A percentile compares a stretch with the other conserved stretches of the same genome.
Conservation (phyloP, 2,113 vertebrate genomes). For the Crotalus horridus region DNA sequence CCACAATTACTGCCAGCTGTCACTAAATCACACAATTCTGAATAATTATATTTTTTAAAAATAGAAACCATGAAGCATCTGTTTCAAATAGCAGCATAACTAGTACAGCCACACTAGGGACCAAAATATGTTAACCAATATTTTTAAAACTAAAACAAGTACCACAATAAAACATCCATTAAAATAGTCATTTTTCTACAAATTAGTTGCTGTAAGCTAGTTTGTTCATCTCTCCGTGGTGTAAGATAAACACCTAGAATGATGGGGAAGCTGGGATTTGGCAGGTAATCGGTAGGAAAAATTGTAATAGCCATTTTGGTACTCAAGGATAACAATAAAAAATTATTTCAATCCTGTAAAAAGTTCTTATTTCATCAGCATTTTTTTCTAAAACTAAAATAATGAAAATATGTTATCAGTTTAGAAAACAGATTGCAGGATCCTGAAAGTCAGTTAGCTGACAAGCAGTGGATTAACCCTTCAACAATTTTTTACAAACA, state of each 20-base stretch:
- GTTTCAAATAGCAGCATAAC: conserved; percentile 1
- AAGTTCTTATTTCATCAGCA: background rate
- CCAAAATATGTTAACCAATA: background rate
- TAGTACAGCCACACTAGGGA: background rate
- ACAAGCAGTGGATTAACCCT: background rate
- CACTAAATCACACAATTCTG: background rate
- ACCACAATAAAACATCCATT: background rate
- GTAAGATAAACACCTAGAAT: background rate
- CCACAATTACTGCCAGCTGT: background rate
- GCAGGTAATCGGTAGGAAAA: background rate
- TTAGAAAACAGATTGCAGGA: background rate
- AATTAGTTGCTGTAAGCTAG: background rate
- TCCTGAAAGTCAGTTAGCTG: background rate
- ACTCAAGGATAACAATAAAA: background rate
- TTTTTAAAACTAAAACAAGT: background rate
- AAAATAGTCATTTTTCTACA: background rate
- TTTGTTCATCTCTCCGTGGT: background rate
- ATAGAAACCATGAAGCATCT: background rate
- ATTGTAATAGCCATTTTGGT: background rate
- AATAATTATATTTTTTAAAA: background rate
- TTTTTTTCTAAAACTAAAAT: background rate
- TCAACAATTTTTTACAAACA: background rate
- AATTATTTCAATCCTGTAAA: background rate
- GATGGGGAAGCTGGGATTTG: background rate
- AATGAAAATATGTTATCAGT: background rate